These are phyloP conservation scores for Barnardius zonarius DNA, from an alignment of 2,113 vertebrate species.

Conservation along the genomic window DNA sequence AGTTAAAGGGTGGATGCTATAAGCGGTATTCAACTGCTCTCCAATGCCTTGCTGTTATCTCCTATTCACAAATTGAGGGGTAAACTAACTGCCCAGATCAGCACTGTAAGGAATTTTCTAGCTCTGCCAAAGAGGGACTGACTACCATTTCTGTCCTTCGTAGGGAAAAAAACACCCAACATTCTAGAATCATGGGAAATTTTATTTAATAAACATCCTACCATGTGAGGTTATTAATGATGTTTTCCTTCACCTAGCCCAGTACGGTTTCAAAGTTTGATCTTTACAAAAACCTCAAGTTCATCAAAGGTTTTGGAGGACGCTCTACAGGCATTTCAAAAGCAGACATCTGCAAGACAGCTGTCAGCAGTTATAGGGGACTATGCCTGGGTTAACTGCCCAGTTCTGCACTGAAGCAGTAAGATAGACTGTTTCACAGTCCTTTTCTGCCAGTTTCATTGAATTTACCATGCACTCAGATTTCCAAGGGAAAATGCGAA, in stretches of 20 bases:
- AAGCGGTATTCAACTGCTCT: neutral
- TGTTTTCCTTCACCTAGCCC: neutral
- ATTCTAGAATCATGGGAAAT: neutral
- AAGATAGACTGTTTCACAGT: rapidly evolving
- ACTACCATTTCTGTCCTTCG: neutral
- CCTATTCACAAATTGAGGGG: neutral
- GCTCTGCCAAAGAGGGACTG: neutral
- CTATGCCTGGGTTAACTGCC: neutral
- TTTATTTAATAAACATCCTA: neutral
- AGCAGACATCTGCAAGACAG: neutral
- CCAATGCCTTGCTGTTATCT: neutral
- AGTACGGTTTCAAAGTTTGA: neutral
- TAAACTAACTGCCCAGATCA: neutral
- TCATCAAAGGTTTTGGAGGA: neutral
- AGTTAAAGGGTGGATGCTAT: neutral
- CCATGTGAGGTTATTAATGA: rapidly evolving
- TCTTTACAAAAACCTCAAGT: neutral
- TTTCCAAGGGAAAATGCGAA: neutral
- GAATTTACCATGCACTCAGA: neutral
- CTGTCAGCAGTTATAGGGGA: neutral
- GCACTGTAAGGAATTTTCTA: neutral
- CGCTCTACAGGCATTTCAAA: neutral
- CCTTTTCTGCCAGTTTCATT: neutral
- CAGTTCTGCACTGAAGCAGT: neutral
- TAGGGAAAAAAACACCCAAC: neutral